These are phyloP conservation scores for Tretioscincus oriximinensis DNA, from an alignment of 2,113 vertebrate species.

Conservation along the genomic window DNA sequence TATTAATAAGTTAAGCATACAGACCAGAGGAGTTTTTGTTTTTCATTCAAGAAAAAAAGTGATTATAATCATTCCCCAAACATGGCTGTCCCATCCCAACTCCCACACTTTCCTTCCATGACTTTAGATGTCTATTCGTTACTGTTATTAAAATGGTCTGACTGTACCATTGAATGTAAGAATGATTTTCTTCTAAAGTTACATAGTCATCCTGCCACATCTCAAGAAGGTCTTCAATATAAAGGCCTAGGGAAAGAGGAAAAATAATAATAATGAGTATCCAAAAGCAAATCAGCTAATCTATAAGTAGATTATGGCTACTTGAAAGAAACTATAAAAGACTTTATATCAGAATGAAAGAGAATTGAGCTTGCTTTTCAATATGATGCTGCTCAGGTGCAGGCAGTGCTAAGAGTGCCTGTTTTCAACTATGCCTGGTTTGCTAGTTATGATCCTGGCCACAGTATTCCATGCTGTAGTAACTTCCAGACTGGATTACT, in stretches of 20 bases:
- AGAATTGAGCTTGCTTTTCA: neutral
- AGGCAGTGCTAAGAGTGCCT: neutral
- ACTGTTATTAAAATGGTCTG: no score
- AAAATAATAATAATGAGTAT: neutral
- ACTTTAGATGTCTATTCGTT: no score
- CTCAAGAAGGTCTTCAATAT: conserved; percentile 83
- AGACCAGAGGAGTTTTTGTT: neutral
- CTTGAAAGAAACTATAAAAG: neutral
- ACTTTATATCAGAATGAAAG: neutral
- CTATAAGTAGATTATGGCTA: neutral
- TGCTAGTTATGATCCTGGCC: no score
- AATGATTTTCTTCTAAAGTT: conserved; percentile 89
- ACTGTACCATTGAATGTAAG: conserved; percentile 94
- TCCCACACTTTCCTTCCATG: no score
- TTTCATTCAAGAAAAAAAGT: no score
- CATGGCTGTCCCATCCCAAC: no score
- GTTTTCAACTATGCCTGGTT: no score
- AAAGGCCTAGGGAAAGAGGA: conserved; percentile 71
- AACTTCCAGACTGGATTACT: no score
- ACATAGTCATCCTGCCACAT: conserved; percentile 87
- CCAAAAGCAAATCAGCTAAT: neutral
- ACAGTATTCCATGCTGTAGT: no score
- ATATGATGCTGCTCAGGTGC: no score
- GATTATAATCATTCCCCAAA: no score
- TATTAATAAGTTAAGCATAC: neutral